Base-by-base conservation (phyloP, 64 coral and sea anemone genomes). In the Porites lutea region DNA sequence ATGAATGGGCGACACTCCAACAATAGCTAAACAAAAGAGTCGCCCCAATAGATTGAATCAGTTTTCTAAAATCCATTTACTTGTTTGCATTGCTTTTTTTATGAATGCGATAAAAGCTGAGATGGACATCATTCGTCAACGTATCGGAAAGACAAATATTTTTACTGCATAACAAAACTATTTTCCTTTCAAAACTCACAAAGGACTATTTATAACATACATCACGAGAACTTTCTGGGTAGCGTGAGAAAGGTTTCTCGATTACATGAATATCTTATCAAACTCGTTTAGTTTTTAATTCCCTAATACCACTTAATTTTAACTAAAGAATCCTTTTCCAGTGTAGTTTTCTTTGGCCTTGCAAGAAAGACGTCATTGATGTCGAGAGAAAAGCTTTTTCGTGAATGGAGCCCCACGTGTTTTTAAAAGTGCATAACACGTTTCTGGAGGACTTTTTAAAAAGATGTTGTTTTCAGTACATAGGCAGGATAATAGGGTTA, bases 101-200 rank as follows among this genome's bases (percentile, higher is more conserved):
- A 68, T 84, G 81, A 84, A 84, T 84, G 81, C 81, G 81, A 84
- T 84, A 84, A 84, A 84, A 84, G 81, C 81, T 84, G 46, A 84
- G 69, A 84, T 84, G 81, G 81, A 84, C 81, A 84, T 84, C 81
- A 84, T 51, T 84, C 81, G 81, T 84, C 81, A 52, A 20, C 19
- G 44, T 13, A 51, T 84, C 63, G 63, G 61, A 84, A 84, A 84
- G 81, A 84, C 81, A 84, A 84, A 84, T 84, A 84, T 84, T 84
- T 68, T 84, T 67, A 69, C 81, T 84, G 61, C 81, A 68, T 84
- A 84, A 84, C 62, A 84, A 84, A 84, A 84, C 81, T 69, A 69
- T 52, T 64, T 63, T 49, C 62, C 61, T 84, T 84, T 84, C 63
- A 63, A 84, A 69, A 84, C 18, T 69, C 62, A 69, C 81, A 84